Conservation (phyloP, 2,888 invertebrate genomes). For the Tenthredo notha region DNA sequence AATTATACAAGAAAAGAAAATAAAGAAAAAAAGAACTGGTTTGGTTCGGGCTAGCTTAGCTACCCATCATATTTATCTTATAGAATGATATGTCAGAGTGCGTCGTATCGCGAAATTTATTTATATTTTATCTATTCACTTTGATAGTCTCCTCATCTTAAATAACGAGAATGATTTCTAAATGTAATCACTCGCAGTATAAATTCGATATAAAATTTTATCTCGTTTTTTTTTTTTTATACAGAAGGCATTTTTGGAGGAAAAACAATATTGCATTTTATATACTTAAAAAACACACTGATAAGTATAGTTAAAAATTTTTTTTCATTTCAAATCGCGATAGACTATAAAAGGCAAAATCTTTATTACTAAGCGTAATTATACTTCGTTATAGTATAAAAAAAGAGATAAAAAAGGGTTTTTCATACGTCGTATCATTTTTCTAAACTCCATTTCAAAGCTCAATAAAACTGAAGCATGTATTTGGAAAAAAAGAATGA, state of each 20-base stretch:
- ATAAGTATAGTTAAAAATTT: neutral
- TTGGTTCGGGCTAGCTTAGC: neutral
- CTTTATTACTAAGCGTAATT: neutral
- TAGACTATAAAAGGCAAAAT: conserved; percentile 3
- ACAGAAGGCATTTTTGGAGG: conserved; percentile 4
- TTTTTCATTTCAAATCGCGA: neutral
- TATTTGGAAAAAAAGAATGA: neutral
- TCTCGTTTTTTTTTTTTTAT: neutral
- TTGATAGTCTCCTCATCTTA: neutral
- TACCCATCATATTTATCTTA: neutral
- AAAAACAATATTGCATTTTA: neutral
- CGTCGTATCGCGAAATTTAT: neutral
- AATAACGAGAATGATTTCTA: neutral
- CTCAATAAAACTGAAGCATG: conserved; percentile 55
- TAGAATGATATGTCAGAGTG: neutral
- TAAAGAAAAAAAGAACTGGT: neutral
- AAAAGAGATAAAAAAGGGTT: neutral
- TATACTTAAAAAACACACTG: neutral
- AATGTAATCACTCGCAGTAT: neutral
- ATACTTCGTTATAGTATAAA: neutral
- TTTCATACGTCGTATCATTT: neutral
- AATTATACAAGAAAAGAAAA: neutral
- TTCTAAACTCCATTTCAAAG: neutral
- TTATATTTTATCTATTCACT: neutral
- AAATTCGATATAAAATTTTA: conserved; percentile 21